Evolutionary conservation across 2,888 invertebrate species (phyloP), one percentile per base, ranked within the genome.

Genomic region (Dusona sp.): DNA sequence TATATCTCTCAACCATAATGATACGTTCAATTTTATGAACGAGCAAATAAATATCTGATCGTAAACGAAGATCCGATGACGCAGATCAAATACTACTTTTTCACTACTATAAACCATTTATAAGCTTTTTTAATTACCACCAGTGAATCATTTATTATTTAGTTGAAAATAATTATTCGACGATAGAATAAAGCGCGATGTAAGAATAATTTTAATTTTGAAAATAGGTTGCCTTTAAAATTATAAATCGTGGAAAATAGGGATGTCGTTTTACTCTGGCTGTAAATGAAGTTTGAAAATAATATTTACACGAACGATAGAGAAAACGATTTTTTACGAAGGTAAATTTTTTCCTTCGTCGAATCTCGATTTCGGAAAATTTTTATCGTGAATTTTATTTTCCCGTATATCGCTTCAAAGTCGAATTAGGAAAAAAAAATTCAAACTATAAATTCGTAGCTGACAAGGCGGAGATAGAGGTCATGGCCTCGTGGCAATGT

Each of bases 61-160:
- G 38, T 67, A 61, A 61, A 61, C 29, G 61, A 29, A 29, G 29
- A 61, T 61, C 61, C 61, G 61, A 29, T 61, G 61, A 61, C 61
- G 29, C 61, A 61, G 61, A 65, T 38, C 33, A 65, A 65, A 65
- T 38, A 65, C 29, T 45, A 22, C 67, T 22, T 9, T 67, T 67
- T 9, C 38, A 38, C 6, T 36, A 22, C 36, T 42, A n/a, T 11
- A 16, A 16, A 29, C 13, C 16, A 29, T 61, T 61, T 61, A 16
- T 61, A 29, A 29, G 16, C 1, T 61, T 61, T 61, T 61, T 29
- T 61, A 29, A 9, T 22, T 1, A 61, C 16, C 29, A 16, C 6
- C 29, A 29, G 61, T 61, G 61, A 61, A 29, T 61, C 61, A 61
- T 16, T 61, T 8, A 25, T 57, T 13, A 57, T 2, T 57, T 57